Evolutionary conservation across 2,113 vertebrate genomes (phyloP), one percentile per base, ranked within the genome.

Genomic region (Epinephelus fuscoguttatus): DNA sequence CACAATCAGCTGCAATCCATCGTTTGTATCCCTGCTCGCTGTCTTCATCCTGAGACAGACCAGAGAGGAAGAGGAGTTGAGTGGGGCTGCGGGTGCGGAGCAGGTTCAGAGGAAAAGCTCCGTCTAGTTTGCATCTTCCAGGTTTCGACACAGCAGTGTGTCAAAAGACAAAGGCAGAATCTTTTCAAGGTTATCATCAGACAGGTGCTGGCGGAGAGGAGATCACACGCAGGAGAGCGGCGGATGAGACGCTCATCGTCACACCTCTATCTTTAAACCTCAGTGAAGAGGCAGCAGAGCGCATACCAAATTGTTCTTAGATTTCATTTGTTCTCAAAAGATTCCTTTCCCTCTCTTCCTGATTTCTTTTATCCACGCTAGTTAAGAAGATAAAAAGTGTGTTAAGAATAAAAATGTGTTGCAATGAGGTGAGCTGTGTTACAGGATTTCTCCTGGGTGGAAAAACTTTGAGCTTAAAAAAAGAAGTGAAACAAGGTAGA

Each of bases 121-220:
- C 11, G 45, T 52, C 4, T 47, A 37, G 61, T 84, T 79, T 62
- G 30, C 53, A 27, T 81, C 63, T 40, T 73, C 49, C 63, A 23
- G 23, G 56, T 61, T 53, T 76, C 55, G 9, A 71, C 55, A 25
- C 52, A 47, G 74, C 81, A 11, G 61, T 2, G 1, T 25, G 66
- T 66, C 19, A 62, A 33, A 74, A 86, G 72, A 75, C 76, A 68
- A 81, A 84, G 70, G 17, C 18, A 78, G 82, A 47, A 49, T 77
- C 61, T 80, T 84, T 87, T 84, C 82, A 89, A 87, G 88, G 84
- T 89, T 89, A 80, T 82, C 72, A 69, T 62, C 82, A 82, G 66
- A 62, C 60, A 80, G 74, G 45, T 75, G 57, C 71, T 59, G 75
- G 74, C 71, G n/a, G 57, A 76, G 74, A 85, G 40, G 42, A 69